Percentiles rank a stretch among this genome's conserved stretches.
Evolutionary conservation across 2,888 invertebrate genomes (phyloP).

Genomic region (Brenthis ino): DNA sequence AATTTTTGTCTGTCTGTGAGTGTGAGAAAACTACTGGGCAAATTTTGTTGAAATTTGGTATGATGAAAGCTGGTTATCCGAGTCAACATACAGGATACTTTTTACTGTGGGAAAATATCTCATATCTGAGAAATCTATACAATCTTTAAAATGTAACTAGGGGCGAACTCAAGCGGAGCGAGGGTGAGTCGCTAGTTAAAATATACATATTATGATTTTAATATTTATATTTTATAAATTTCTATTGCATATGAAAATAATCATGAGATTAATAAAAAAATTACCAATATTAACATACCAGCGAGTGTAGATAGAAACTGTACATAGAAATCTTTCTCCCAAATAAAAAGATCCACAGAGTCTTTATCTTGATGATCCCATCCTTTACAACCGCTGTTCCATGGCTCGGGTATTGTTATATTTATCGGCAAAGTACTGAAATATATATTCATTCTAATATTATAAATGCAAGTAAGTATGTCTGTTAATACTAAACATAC

Average conservation of each 20-base stretch:
- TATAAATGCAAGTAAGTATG: background rate
- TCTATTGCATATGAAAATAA: background rate
- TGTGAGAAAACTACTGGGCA: too few species aligned
- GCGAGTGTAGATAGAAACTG: constrained; percentile 76
- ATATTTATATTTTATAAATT: too few species aligned
- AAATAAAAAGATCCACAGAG: constrained; percentile 69
- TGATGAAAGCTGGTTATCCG: too few species aligned
- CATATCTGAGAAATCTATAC: too few species aligned
- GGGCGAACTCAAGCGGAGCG: too few species aligned
- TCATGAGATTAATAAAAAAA: background rate
- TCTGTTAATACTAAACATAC: background rate
- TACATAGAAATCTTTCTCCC: constrained; percentile 84
- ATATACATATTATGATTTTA: too few species aligned
- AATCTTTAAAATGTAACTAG: too few species aligned
- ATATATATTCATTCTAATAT: constrained; percentile 29
- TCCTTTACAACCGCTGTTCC: constrained; percentile 51
- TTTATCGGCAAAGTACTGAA: constrained; percentile 54
- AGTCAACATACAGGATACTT: too few species aligned
- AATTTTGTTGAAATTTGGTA: too few species aligned
- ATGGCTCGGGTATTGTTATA: constrained; percentile 48
- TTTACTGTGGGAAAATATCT: too few species aligned
- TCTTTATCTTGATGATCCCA: constrained; percentile 58
- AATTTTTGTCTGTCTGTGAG: too few species aligned
- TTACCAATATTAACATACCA: constrained; percentile 51
- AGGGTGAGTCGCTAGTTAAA: too few species aligned